phyloP scores from a whole-genome alignment of 2,888 invertebrate species.

The Mechanitis messenoides region DNA sequence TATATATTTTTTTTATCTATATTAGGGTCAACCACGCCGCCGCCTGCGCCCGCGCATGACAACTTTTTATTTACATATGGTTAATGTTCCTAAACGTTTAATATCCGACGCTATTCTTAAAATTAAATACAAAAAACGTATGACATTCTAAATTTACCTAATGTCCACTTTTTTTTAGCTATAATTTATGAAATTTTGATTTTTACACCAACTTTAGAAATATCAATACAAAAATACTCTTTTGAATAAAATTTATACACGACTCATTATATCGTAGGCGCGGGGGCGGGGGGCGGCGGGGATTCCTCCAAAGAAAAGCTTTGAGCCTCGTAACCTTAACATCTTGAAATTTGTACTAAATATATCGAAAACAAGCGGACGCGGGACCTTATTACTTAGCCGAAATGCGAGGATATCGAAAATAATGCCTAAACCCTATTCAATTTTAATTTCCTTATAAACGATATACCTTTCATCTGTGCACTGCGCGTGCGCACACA shows the following conservation, averaged over 20 bases:
- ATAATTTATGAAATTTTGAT: slow-evolving; percentile 78
- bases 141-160: slow-evolving; percentile 76
- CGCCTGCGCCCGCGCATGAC: slow-evolving; percentile 49
- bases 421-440: slow-evolving; percentile 73
- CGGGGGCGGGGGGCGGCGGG: slow-evolving; percentile 53
- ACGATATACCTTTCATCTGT: slow-evolving; percentile 16
- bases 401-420: slow-evolving; percentile 77
- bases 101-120: slow-evolving; percentile 79
- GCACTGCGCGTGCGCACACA: not conserved
- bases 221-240: slow-evolving; percentile 79
- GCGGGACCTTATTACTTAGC: slow-evolving; percentile 73
- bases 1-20: slow-evolving; percentile 76
- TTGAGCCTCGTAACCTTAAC: slow-evolving; percentile 77
- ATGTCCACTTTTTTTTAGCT: slow-evolving; percentile 69
- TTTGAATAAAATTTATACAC: slow-evolving; percentile 77
- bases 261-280: slow-evolving; percentile 60
- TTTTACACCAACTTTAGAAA: slow-evolving; percentile 79
- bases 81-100: slow-evolving; percentile 82
- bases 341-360: slow-evolving; percentile 77
- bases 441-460: slow-evolving; percentile 48
- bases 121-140: slow-evolving; percentile 78
- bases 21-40: slow-evolving; percentile 56
- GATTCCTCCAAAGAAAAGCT: slow-evolving; percentile 71
- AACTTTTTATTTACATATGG: slow-evolving; percentile 81
- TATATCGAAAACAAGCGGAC: slow-evolving; percentile 72